phyloP scores from a whole-genome alignment of 2,113 vertebrate genomes.

The Pygoscelis antarcticus region DNA sequence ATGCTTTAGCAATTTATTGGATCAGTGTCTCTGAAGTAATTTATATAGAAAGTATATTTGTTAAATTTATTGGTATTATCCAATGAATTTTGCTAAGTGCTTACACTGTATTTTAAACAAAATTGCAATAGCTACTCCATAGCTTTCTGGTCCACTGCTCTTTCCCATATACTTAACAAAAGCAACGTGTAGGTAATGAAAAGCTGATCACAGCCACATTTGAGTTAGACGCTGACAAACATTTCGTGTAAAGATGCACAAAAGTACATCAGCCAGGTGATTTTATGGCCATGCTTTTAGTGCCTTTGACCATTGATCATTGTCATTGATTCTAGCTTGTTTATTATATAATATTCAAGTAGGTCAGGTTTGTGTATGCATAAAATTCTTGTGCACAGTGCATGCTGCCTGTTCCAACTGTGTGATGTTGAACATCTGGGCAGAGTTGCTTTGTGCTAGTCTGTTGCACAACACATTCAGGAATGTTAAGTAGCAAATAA shows the following conservation, averaged over 20 bases:
- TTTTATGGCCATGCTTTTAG: neutral
- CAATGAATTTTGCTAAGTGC: neutral
- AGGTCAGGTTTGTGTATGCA: neutral
- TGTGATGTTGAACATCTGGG: neutral
- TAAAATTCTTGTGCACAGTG: neutral
- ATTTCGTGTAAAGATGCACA: neutral
- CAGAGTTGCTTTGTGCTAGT: neutral
- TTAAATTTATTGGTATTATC: neutral
- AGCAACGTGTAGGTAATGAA: rapidly evolving
- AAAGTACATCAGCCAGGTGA: neutral
- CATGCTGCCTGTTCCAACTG: neutral
- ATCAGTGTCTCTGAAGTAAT: neutral
- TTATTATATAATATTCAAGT: neutral
- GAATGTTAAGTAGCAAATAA: neutral
- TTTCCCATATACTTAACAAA: neutral
- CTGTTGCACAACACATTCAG: neutral
- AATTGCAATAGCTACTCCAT: neutral
- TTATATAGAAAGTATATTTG: neutral
- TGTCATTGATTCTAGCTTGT: neutral
- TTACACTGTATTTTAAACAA: neutral
- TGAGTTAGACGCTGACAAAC: neutral
- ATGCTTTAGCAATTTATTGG: neutral
- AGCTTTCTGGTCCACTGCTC: neutral
- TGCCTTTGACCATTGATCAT: neutral
- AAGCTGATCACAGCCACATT: neutral